A percentile compares a stretch with the other conserved stretches of the same genome.
Conservation (phyloP, 2,797 vertebrate genomes). For the Antrozous pallidus region DNA sequence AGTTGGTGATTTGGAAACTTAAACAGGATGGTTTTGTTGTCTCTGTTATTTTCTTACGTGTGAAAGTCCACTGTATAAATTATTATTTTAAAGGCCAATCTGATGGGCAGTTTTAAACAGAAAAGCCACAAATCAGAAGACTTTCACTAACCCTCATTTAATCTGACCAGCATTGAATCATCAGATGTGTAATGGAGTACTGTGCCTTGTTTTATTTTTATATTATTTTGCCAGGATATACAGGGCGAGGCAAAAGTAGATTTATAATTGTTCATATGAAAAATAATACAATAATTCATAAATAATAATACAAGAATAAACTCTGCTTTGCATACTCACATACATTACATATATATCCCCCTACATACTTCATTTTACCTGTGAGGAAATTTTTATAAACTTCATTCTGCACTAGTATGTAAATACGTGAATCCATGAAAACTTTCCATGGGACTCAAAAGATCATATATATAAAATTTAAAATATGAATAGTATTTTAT, state of each 20-base stretch:
- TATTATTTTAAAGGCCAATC: neutral
- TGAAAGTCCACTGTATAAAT: neutral
- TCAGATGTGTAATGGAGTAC: neutral
- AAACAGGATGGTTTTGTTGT: neutral
- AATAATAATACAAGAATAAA: neutral
- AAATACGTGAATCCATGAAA: neutral
- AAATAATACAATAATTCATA: neutral
- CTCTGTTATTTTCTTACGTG: neutral
- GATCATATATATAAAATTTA: neutral
- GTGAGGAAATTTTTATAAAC: neutral
- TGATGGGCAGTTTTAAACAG: neutral
- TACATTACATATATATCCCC: neutral
- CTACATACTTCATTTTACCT: neutral
- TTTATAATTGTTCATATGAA: neutral
- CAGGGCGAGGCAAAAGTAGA: neutral
- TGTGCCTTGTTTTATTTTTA: neutral
- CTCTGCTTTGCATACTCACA: neutral
- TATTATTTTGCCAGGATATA: constrained; percentile 7
- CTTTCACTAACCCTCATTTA: neutral
- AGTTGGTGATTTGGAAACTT: neutral
- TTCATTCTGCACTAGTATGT: neutral
- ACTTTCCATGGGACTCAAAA: neutral
- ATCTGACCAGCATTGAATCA: neutral
- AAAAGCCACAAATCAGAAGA: neutral
- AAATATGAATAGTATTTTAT: neutral